Conservation (phyloP, 2,113 vertebrate species). For the Forbesichthys papilliferus region DNA sequence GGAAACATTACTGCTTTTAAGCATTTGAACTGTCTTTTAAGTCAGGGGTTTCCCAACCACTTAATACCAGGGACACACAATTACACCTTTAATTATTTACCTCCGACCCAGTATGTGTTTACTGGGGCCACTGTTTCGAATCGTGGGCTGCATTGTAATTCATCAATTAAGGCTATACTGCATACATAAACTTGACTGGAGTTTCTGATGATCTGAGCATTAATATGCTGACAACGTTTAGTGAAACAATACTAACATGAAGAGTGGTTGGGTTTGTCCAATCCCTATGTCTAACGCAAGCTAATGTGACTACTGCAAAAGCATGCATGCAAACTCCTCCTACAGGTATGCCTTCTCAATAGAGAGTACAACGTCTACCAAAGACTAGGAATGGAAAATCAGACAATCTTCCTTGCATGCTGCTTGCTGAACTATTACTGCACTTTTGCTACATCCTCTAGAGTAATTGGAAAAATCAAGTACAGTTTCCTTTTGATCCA, state of each 20-base stretch:
- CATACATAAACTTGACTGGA: too few relatives aligned
- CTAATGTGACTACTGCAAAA: background rate
- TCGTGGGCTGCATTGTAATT: too few relatives aligned
- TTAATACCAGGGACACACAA: background rate
- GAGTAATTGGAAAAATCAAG: background rate
- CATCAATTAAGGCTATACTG: too few relatives aligned
- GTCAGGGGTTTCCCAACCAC: background rate
- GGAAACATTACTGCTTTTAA: slow-evolving; percentile 1
- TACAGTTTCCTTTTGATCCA: background rate
- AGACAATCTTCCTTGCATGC: background rate
- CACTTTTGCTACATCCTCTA: background rate
- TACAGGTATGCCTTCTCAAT: background rate
- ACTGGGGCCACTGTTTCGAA: too few relatives aligned
- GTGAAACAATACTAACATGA: too few relatives aligned
- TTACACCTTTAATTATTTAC: too few relatives aligned
- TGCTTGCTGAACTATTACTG: background rate
- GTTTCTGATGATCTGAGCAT: too few relatives aligned
- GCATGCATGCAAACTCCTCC: background rate
- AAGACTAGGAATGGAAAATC: background rate
- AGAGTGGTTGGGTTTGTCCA: too few relatives aligned
- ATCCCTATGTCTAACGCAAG: too few relatives aligned
- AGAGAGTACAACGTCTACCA: background rate
- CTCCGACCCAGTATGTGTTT: too few relatives aligned
- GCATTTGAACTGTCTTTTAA: slow-evolving; percentile 6
- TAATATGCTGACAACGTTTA: too few relatives aligned